These are phyloP conservation scores for Chaetorhynchus papuensis DNA, from an alignment of 2,113 vertebrate species.

Conservation along the genomic window DNA sequence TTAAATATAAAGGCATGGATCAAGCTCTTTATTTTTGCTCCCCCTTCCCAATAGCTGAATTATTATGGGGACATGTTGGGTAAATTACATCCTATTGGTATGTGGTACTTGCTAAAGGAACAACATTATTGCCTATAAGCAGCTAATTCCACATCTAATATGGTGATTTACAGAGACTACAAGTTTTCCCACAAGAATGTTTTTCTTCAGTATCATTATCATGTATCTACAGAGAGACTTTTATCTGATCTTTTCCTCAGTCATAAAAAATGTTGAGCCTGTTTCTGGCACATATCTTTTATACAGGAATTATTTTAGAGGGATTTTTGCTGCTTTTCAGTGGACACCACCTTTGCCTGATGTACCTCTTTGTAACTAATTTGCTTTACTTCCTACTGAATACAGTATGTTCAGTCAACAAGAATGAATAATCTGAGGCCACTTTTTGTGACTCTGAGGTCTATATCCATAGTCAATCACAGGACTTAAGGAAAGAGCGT, in stretches of 20 bases:
- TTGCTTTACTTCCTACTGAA: not conserved
- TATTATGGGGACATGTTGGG: not conserved
- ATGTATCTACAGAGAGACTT: not conserved
- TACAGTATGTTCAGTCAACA: not conserved
- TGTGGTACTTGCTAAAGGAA: not conserved
- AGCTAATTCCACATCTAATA: not conserved
- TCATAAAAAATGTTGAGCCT: not conserved
- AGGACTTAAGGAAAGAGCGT: not conserved
- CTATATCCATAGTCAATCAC: not conserved
- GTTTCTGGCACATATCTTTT: not conserved
- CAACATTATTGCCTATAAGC: not conserved
- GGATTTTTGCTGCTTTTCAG: not conserved
- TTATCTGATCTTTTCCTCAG: not conserved
- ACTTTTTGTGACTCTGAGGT: not conserved
- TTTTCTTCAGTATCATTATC: not conserved
- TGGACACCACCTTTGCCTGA: not conserved
- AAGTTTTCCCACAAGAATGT: not conserved
- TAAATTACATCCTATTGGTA: not conserved
- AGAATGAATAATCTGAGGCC: not conserved
- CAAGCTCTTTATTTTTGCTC: not conserved
- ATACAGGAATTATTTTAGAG: not conserved
- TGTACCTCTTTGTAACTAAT: not conserved
- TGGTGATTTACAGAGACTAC: not conserved
- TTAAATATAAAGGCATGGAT: not conserved
- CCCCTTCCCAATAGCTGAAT: not conserved